Percentiles rank a stretch among this genome's conserved stretches.
Conservation (phyloP, 2,113 vertebrate genomes). For the Rhynchomys soricoides region DNA sequence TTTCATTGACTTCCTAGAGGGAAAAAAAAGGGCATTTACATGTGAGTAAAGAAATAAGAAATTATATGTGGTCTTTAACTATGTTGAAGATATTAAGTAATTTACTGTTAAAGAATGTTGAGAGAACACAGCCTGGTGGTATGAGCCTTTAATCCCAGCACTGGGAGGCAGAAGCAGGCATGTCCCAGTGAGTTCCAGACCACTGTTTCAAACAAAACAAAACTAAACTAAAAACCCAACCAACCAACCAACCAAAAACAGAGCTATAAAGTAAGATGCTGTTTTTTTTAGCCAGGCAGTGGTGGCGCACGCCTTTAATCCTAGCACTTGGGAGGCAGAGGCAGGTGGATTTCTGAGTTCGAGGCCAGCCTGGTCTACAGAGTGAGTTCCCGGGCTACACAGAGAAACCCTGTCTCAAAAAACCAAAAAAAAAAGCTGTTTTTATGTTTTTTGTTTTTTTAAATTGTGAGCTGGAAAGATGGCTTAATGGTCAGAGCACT, state of each 20-base stretch:
- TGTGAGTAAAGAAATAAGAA: neutral
- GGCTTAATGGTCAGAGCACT: no score
- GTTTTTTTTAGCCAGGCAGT: no score
- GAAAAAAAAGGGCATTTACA: conserved; percentile 38
- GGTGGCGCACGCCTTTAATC: no score
- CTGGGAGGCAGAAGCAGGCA: neutral
- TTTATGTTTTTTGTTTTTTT: no score
- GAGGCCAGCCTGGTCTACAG: no score
- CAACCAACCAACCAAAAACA: neutral
- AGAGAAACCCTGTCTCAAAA: no score
- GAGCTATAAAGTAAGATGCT: neutral
- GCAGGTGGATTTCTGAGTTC: no score
- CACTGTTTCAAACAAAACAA: neutral
- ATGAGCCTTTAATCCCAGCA: neutral
- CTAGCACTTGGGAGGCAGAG: no score
- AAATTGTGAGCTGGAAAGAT: neutral
- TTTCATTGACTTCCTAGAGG: conserved; percentile 96
- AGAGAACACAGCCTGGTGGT: no score
- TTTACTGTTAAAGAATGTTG: conserved; percentile 2
- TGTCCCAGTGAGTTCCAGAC: neutral
- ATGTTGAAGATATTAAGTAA: neutral
- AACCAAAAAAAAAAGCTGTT: no score
- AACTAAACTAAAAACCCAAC: no score
- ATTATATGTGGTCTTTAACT: neutral
- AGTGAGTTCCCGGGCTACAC: no score